A percentile compares a stretch with the other conserved stretches of the same genome.
Evolutionary conservation across 1,140 invertebrate species (phyloP).

Genomic region (Drosophila seguyi): DNA sequence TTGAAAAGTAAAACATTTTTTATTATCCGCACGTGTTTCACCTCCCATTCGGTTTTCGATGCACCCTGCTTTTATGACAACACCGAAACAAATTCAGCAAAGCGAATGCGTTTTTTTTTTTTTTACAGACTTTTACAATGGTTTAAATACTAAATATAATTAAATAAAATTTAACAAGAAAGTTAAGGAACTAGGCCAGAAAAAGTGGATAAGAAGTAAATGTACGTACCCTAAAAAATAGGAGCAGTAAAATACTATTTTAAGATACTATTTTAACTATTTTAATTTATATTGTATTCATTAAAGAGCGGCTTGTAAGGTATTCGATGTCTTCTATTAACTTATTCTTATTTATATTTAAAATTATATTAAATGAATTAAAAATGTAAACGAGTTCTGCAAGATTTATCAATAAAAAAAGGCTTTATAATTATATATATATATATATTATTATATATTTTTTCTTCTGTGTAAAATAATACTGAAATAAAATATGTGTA

Average conservation of each 20-base stretch:
- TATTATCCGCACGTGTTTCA: slow-evolving; percentile 78
- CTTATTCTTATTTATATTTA: neutral
- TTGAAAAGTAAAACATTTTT: slow-evolving; percentile 84
- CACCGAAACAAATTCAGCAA: slow-evolving; percentile 25
- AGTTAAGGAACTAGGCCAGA: neutral
- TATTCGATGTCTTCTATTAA: no score
- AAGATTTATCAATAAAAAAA: neutral
- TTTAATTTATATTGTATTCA: no score
- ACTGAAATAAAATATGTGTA: slow-evolving; percentile 44
- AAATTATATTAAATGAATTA: neutral
- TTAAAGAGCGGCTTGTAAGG: neutral
- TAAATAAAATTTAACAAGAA: neutral
- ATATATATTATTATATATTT: neutral
- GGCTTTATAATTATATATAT: neutral
- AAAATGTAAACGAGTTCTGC: no score
- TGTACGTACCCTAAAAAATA: neutral
- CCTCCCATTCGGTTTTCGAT: slow-evolving; percentile 42
- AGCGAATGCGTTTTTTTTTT: neutral
- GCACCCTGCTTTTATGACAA: slow-evolving; percentile 64
- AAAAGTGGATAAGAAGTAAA: neutral
- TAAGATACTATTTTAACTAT: no score
- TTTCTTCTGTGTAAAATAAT: slow-evolving; percentile 6
- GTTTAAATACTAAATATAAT: neutral
- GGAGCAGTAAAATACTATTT: no score
- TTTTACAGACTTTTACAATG: neutral